Conservation (phyloP, 2,113 vertebrate species). For the Numida meleagris region DNA sequence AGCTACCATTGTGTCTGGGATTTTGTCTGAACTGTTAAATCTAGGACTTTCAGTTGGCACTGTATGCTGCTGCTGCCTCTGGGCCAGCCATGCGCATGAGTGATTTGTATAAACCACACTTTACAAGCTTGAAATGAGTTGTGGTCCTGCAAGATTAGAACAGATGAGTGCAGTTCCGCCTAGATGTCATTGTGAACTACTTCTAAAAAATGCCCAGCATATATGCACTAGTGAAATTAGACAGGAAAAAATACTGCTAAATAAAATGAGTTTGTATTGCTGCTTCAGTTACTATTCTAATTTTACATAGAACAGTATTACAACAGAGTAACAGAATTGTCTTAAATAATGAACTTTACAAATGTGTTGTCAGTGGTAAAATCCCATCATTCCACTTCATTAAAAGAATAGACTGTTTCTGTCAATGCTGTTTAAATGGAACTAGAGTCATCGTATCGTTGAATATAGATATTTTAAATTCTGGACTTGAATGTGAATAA, state of each 20-base stretch:
- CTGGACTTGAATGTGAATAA: not conserved
- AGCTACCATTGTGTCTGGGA: not conserved
- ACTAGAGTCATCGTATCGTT: not conserved
- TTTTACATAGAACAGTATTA: not conserved
- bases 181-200: accelerated
- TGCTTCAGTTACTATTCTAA: not conserved
- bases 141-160: conserved; percentile 10
- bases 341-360: not conserved
- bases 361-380: not conserved
- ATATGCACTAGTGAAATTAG: not conserved
- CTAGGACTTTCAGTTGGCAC: not conserved
- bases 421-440: not conserved
- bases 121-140: not conserved
- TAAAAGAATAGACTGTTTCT: not conserved
- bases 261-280: not conserved
- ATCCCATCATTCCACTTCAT: not conserved
- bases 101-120: not conserved
- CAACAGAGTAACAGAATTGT: not conserved
- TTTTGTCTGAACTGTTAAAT: not conserved
- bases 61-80: not conserved
- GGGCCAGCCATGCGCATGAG: not conserved
- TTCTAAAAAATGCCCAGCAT: not conserved
- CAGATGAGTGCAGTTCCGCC: not conserved
- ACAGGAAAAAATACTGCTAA: not conserved
- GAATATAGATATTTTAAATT: not conserved